Base-by-base conservation (phyloP, 1,140 invertebrate species). In the Magallana gigas region DNA sequence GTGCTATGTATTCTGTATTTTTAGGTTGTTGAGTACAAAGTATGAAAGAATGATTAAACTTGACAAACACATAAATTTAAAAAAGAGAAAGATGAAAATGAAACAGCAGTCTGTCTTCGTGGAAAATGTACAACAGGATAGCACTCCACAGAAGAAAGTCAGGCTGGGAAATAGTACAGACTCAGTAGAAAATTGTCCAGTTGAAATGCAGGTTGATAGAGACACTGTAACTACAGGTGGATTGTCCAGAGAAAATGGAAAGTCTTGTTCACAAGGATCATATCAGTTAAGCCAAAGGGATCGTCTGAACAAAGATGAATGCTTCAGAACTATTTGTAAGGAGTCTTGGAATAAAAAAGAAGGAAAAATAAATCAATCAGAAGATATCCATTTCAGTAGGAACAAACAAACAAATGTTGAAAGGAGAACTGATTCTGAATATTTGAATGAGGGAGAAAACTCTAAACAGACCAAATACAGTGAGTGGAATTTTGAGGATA, bases 41-140 rank as follows among this genome's bases (percentile, higher is more conserved):
- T 94, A 92, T 93, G 91, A 92, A 81, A 91, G 87, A 76, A 86
- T 92, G 85, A 91, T 93, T 81, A 90, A 90, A 60, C 85, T 93
- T 16, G 92, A 93, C 62, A 91, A 93, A 56, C 90, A 92, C 85
- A 85, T 86, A 14, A 88, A 87, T 57, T 84, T 68, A 18, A 89
- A 87, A 64, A 89, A 88, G 57, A 62, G 57, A 86, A 88, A 86
- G 68, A 68, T 57, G 71, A 84, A 58, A 84, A 90, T 80, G 88
- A 57, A 83, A 85, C 89, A 86, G 14, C 57, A 76, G 68, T 18
- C 23, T 9, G 12, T n/a, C 57, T 9, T n/a, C 29, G 18, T 56
- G 48, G 59, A 86, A 14, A 14, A 71, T 57, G 9, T 14, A 57
- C 9, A 83, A 60, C 18, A 23, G n/a, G 68, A 18, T 58, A 83